Conservation (phyloP, 2,797 vertebrate genomes). For the Peromyscus melanophrys region DNA sequence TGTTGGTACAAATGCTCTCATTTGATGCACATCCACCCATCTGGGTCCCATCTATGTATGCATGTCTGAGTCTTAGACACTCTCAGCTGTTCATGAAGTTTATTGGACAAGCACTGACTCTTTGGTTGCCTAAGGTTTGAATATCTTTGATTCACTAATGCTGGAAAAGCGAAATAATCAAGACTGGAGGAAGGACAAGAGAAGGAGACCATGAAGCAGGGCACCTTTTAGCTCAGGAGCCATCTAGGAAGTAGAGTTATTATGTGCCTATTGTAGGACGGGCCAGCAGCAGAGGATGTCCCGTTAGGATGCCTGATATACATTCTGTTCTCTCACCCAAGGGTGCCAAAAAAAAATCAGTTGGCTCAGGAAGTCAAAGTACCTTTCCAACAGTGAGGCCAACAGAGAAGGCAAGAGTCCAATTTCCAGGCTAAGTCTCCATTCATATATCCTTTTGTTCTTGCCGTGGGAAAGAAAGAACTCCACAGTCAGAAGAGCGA, state of each 20-base stretch:
- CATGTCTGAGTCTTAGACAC: neutral
- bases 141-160: slow-evolving; percentile 6
- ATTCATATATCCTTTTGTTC: neutral
- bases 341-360: neutral
- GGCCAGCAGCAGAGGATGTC: neutral
- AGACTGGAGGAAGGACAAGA: neutral
- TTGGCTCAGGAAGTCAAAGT: neutral
- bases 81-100: neutral
- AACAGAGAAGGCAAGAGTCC: neutral
- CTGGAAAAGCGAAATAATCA: neutral
- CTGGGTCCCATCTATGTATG: neutral
- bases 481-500: slow-evolving; percentile 12
- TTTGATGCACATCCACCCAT: neutral
- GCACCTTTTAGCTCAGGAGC: neutral
- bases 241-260: neutral
- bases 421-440: slow-evolving; percentile 7
- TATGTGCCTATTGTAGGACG: neutral
- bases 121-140: neutral
- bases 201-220: neutral
- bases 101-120: neutral
- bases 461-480: neutral
- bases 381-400: slow-evolving; percentile 1
- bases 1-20: neutral
- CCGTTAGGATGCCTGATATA: neutral
- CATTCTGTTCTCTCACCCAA: slow-evolving; percentile 15